Base-by-base conservation (phyloP, 2,888 invertebrate species). In the Chrysomela aeneicollis region DNA sequence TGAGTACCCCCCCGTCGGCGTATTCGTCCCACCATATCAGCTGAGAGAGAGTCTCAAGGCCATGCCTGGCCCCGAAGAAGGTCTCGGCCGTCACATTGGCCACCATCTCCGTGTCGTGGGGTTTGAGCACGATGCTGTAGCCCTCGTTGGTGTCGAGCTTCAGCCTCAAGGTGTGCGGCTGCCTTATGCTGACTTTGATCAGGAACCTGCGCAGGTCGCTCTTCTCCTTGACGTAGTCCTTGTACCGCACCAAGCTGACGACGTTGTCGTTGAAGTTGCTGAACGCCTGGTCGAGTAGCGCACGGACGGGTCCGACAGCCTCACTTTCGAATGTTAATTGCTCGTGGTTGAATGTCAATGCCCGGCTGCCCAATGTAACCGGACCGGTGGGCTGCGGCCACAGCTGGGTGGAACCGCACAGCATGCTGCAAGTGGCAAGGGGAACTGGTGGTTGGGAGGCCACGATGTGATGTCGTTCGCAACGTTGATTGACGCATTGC, bases 341-440 rank as follows among this genome's bases (percentile, higher is more conserved):
- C 63, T 85, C 82, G 15, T 86, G 82, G 60, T 85, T 82, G 70
- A 90, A 88, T 22, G 87, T 86, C 18, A 88, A 84, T 21, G 89
- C 89, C 60, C 87, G 87, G 17, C 87, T 87, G 69, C 90, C 90
- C 21, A 93, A 85, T 68, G 87, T 85, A 30, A 90, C 87, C 63
- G 88, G 88, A 0, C 90, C 90, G 1, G 92, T 92, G 57, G 93
- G 93, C 80, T 89, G 89, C 26, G 93, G 93, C 93, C 93, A 93
- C 22, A 93, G 85, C 73, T 92, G 89, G 26, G 87, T 86, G 61
- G 88, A 86, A 22, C 92, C 91, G 81, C 93, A 93, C 15, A 91
- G 85, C 87, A 93, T 92, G 76, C 90, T 89, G 83, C 93, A 93
- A 6, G 91, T 91, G 46, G 88, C 86, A 72, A 92, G 84, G 5